A percentile compares a stretch with the other conserved stretches of the same genome.
These are phyloP conservation scores for Platyscapa corneri DNA, from an alignment of 1,140 invertebrate species.

Conservation along the genomic window DNA sequence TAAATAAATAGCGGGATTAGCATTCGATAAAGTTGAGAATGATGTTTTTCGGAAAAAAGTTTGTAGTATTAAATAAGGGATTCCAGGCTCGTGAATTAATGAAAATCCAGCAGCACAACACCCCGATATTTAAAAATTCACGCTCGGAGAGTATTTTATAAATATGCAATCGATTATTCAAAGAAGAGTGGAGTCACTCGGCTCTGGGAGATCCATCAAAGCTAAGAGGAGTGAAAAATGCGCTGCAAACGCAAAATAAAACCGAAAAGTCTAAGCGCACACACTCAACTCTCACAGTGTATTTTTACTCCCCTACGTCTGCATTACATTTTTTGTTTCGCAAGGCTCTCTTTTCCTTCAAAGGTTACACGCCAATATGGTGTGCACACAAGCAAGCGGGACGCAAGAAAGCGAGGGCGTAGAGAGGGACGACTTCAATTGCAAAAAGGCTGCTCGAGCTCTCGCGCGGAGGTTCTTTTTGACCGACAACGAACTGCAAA, in stretches of 20 bases:
- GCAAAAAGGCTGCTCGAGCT: neutral
- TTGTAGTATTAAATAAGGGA: too few relatives aligned
- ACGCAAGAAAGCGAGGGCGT: neutral
- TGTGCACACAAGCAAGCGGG: neutral
- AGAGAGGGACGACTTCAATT: neutral
- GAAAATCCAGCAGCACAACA: too few relatives aligned
- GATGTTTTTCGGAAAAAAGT: too few relatives aligned
- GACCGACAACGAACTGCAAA: neutral
- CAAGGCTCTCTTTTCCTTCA: neutral
- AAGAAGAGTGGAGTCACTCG: neutral
- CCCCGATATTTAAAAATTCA: neutral
- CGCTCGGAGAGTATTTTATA: too few relatives aligned
- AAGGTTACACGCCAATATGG: neutral
- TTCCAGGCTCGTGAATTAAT: too few relatives aligned
- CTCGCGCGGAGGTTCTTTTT: neutral
- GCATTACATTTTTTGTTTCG: neutral
- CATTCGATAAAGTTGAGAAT: too few relatives aligned
- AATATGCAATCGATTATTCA: neutral
- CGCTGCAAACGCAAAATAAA: neutral
- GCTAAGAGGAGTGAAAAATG: neutral
- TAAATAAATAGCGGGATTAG: too few relatives aligned
- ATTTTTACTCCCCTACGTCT: neutral
- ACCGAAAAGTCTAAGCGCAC: neutral
- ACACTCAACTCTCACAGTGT: neutral
- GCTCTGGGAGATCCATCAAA: neutral